phyloP scores from a whole-genome alignment of 2,888 invertebrate genomes.

The Platycnemis pennipes region DNA sequence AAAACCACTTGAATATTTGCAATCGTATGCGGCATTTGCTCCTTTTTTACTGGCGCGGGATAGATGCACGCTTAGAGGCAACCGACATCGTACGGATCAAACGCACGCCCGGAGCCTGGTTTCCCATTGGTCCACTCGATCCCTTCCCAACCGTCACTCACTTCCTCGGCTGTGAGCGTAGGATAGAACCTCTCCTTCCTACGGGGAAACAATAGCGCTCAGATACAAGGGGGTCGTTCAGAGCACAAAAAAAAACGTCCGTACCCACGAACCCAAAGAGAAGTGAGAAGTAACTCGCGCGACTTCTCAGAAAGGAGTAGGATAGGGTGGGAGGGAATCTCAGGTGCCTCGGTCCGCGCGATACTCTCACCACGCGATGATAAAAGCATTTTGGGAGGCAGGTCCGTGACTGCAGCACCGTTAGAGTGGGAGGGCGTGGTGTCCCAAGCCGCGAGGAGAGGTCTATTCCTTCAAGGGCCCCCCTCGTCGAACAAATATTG shows the following conservation, averaged over 20 bases:
- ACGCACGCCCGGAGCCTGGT: too few species aligned
- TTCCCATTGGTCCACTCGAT: too few species aligned
- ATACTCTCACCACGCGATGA: background rate
- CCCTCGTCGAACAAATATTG: background rate
- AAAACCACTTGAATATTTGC: too few species aligned
- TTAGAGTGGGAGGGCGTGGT: background rate
- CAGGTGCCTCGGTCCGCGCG: background rate
- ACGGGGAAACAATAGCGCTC: background rate
- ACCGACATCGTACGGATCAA: too few species aligned
- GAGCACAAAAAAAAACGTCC: background rate
- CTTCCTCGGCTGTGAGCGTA: too few species aligned
- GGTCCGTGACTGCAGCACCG: background rate
- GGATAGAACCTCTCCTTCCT: too few species aligned
- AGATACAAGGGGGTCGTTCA: background rate
- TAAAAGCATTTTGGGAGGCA: background rate
- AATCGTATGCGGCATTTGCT: too few species aligned
- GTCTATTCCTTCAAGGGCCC: background rate
- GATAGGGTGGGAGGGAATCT: background rate
- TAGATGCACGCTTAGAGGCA: too few species aligned
- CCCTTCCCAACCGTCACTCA: too few species aligned
- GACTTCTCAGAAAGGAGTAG: background rate
- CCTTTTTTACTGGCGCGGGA: too few species aligned
- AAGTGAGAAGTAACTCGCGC: background rate
- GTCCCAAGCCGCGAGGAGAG: background rate
- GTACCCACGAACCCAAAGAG: background rate